A percentile compares a stretch with the other conserved stretches of the same genome.
phyloP scores from a whole-genome alignment of 2,888 invertebrate species.

The Craniophora ligustri region DNA sequence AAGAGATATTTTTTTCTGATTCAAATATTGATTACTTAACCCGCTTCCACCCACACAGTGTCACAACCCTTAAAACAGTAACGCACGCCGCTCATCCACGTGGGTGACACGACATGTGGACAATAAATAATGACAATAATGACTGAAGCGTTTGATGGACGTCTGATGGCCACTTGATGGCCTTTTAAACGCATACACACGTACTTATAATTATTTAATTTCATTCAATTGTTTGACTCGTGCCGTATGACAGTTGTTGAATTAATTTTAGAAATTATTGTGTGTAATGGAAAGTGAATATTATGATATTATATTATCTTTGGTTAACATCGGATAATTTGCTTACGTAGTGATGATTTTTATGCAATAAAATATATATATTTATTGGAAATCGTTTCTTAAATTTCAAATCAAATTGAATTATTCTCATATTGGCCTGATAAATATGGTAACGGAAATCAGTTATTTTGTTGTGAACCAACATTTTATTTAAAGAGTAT shows the following conservation, averaged over 20 bases:
- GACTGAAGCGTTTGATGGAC: slow-evolving; percentile 49
- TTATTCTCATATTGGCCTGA: no score
- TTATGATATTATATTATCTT: slow-evolving; percentile 12
- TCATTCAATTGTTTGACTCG: slow-evolving; percentile 46
- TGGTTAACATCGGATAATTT: neutral
- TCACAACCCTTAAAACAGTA: slow-evolving; percentile 46
- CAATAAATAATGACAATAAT: slow-evolving; percentile 58
- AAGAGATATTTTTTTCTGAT: no score
- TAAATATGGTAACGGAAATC: no score
- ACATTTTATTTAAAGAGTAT: no score
- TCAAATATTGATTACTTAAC: neutral
- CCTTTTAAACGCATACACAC: slow-evolving; percentile 72
- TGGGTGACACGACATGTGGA: slow-evolving; percentile 61
- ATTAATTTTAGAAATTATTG: slow-evolving; percentile 45
- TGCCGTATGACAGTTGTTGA: slow-evolving; percentile 42
- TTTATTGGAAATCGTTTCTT: no score
- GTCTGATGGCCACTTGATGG: slow-evolving; percentile 57
- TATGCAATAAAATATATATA: no score
- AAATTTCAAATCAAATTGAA: no score
- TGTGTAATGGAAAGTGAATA: slow-evolving; percentile 23
- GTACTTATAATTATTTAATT: slow-evolving; percentile 68
- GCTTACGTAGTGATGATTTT: no score
- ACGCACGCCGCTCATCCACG: slow-evolving; percentile 61
- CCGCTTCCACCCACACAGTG: slow-evolving; percentile 20
- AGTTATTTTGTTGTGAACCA: no score